Percentiles rank a stretch among this genome's conserved stretches.
phyloP scores from a whole-genome alignment of 2,888 invertebrate genomes.

The Hypercompe scribonia region DNA sequence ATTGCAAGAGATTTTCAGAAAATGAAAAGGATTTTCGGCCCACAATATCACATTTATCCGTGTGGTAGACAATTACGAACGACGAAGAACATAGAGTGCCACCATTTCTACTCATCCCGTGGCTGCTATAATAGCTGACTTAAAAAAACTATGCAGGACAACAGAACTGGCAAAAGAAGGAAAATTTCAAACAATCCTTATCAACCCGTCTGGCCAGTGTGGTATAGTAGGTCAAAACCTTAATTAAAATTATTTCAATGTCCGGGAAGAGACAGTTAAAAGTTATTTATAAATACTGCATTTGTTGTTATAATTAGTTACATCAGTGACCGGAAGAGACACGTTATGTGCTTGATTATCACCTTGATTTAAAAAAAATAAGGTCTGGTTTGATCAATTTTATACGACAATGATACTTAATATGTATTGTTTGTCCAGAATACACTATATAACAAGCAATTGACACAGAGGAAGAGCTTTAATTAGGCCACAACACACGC shows the following conservation, averaged over 20 bases:
- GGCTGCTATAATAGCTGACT: too few species aligned
- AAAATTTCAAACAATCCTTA: too few species aligned
- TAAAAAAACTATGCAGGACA: too few species aligned
- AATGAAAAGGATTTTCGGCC: neutral
- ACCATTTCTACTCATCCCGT: too few species aligned
- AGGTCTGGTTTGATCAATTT: neutral
- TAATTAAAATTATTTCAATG: too few species aligned
- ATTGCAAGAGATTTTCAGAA: neutral
- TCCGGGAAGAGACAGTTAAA: too few species aligned
- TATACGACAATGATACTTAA: conserved; percentile 29
- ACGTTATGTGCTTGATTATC: neutral
- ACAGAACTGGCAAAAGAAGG: too few species aligned
- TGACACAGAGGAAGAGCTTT: conserved; percentile 68
- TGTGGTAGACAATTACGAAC: too few species aligned
- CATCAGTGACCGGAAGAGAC: neutral
- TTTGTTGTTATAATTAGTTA: neutral
- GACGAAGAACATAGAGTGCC: too few species aligned
- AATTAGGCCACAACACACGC: conserved; percentile 71
- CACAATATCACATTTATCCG: too few species aligned
- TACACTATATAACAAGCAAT: conserved; percentile 38
- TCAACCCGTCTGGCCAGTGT: too few species aligned
- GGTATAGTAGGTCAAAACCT: too few species aligned
- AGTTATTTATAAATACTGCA: neutral
- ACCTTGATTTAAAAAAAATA: neutral
- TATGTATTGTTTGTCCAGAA: conserved; percentile 45